These are phyloP conservation scores for Drosophila meridiana DNA, from an alignment of 2,888 invertebrate species.

Conservation along the genomic window DNA sequence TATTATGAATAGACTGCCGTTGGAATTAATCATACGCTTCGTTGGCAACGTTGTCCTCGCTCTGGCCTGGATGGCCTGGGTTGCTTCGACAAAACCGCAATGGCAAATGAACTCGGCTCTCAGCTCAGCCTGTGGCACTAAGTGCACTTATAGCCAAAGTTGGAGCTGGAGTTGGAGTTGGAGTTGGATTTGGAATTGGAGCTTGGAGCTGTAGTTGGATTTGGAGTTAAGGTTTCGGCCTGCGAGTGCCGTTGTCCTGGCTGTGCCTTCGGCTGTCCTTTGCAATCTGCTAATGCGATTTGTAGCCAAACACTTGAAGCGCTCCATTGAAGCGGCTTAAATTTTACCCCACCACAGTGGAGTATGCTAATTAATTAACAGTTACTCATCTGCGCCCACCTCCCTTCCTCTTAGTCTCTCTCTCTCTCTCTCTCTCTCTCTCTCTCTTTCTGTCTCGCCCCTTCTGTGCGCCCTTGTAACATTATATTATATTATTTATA, in stretches of 20 bases:
- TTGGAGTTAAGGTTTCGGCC: neutral
- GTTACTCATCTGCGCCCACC: neutral
- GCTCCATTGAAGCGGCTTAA: slow-evolving; percentile 50
- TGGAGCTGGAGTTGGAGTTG: neutral
- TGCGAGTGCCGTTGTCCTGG: slow-evolving; percentile 2
- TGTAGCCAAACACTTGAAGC: slow-evolving; percentile 57
- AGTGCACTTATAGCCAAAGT: slow-evolving; percentile 41
- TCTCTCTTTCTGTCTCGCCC: neutral
- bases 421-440: neutral
- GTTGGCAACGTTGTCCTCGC: slow-evolving; percentile 36
- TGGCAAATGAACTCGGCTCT: slow-evolving; percentile 35
- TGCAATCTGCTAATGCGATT: slow-evolving; percentile 64
- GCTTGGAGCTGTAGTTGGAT: slow-evolving; percentile 2
- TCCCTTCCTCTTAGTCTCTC: neutral
- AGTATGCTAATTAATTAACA: slow-evolving; percentile 72
- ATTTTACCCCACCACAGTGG: slow-evolving; percentile 40
- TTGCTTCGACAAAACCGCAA: slow-evolving; percentile 32
- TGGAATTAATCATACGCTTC: slow-evolving; percentile 69
- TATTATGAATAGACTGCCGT: slow-evolving; percentile 31
- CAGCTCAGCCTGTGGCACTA: slow-evolving; percentile 33
- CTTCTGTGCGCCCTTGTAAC: slow-evolving; percentile 21
- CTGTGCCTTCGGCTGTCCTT: slow-evolving; percentile 23
- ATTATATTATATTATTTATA: slow-evolving; percentile 69
- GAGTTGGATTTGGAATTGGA: slow-evolving; percentile 1
- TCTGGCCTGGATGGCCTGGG: neutral